These are phyloP conservation scores for Digitonthophagus gazella DNA, from an alignment of 2,888 invertebrate species.

Conservation along the genomic window DNA sequence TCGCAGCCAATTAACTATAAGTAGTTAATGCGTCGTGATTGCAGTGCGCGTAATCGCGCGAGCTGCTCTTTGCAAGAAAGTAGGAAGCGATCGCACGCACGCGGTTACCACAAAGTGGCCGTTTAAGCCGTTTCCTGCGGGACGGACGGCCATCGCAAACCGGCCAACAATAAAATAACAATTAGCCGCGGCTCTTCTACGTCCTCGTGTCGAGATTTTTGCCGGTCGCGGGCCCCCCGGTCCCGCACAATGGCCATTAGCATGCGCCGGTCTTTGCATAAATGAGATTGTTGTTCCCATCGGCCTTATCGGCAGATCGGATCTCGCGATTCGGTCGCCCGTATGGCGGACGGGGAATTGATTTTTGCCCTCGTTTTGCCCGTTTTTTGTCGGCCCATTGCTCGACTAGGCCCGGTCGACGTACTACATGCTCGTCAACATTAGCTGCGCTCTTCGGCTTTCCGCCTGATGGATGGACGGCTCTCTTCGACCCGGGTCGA, in stretches of 20 bases:
- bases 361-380: slow-evolving; percentile 15
- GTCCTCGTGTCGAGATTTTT: not conserved
- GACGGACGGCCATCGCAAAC: not conserved
- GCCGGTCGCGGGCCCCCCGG: no score
- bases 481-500: not conserved
- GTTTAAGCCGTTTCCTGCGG: not conserved
- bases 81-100: not conserved
- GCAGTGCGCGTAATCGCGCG: not conserved
- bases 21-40: not conserved
- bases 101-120: not conserved
- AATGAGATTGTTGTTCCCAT: slow-evolving; percentile 18
- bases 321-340: slow-evolving; percentile 7
- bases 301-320: slow-evolving; percentile 14
- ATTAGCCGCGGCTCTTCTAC: not conserved
- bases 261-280: slow-evolving; percentile 11
- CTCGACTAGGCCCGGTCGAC: not conserved
- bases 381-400: slow-evolving; percentile 1
- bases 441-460: no score
- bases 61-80: not conserved
- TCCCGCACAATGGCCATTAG: slow-evolving; percentile 15
- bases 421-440: not conserved
- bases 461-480: no score
- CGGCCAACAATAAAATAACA: not conserved
- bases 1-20: not conserved
- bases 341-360: slow-evolving; percentile 15